Evolutionary conservation across 2,888 invertebrate genomes (phyloP), one percentile per base, ranked within the genome.

Genomic region (Cacoxenus indagator): DNA sequence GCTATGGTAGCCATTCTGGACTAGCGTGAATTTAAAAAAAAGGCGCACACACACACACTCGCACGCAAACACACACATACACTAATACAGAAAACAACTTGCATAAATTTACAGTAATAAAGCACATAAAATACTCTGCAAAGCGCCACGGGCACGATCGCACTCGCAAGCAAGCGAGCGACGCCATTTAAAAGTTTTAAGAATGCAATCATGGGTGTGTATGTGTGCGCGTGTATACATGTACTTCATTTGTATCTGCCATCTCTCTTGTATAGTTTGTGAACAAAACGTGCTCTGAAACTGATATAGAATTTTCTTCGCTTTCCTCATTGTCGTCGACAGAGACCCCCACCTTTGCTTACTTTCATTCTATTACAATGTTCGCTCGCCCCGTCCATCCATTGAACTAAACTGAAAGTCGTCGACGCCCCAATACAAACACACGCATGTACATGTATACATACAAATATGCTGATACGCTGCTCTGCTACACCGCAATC

Each of bases 351-450:
- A 29, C 31, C 11, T 26, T 22, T 64, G 46, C 64, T 71, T 62
- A 55, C 69, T 69, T 72, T 64, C 66, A 64, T 66, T 69, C 45
- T 48, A 66, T 66, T 66, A 64, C 54, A 61, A 62, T 71, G 48
- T 62, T 48, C 68, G 72, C 61, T 61, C 51, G 37, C 37, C 37
- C 37, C 37, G 8, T 37, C 9, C 37, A 11, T 8, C 37, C 14
- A 8, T 14, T 37, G 37, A 37, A 37, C 14, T 37, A 37, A 37
- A 37, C n/a, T 37, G 37, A 37, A 37, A 37, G 37, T 37, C 37
- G 37, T 37, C 51, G 22, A 51, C 51, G 51, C 51, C 51, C 51
- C 51, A 51, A 51, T n/a, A n/a, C 51, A 9, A 8, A 43, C 14
- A 43, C 2, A 51, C 22, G 24, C 51, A 9, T 22, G 22, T 19